phyloP scores from a whole-genome alignment of 1,140 invertebrate genomes.

The Trachymyrmex cornetzi region DNA sequence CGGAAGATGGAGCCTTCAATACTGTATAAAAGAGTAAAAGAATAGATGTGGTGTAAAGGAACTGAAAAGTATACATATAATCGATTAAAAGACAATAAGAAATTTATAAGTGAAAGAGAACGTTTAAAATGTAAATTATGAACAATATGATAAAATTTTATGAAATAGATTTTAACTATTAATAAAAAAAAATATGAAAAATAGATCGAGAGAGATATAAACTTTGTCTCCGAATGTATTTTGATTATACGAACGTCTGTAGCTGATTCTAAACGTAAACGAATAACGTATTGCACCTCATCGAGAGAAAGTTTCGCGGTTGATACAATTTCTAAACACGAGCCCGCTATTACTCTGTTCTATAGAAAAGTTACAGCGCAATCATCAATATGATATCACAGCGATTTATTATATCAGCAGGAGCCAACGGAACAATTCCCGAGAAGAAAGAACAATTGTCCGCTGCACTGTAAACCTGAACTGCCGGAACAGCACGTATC shows the following conservation, averaged over 20 bases:
- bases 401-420: constrained; percentile 62
- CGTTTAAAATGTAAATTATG: neutral
- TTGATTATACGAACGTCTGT: neutral
- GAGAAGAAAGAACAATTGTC: constrained; percentile 78
- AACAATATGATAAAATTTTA: neutral
- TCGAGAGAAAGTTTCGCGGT: constrained; percentile 33
- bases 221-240: neutral
- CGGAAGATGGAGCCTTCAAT: neutral
- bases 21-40: neutral
- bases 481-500: constrained; percentile 72
- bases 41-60: neutral
- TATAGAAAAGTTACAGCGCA: constrained; percentile 49
- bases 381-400: constrained; percentile 44
- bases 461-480: constrained; percentile 79
- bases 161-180: constrained; percentile 8
- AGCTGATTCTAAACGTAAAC: neutral
- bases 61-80: neutral
- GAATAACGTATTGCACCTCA: neutral
- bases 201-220: neutral
- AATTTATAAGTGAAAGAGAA: neutral
- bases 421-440: constrained; percentile 74
- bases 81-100: neutral
- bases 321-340: constrained; percentile 36
- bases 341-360: constrained; percentile 22
- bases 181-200: neutral